Evolutionary conservation across 2,113 vertebrate genomes (phyloP).

Genomic region (Greenwoodochromis staneri): DNA sequence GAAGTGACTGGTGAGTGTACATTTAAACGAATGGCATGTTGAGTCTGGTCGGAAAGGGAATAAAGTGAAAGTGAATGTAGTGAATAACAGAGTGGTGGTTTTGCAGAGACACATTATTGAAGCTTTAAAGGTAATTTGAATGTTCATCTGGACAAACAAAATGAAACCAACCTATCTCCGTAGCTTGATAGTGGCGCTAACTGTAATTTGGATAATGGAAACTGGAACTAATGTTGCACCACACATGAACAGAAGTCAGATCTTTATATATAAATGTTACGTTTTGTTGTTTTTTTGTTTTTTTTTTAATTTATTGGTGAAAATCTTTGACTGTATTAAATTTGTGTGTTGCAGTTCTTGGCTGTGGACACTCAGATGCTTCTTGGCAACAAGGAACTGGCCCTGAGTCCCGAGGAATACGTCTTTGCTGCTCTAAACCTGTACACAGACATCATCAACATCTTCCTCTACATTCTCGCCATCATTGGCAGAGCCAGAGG

Average conservation of each 20-base stretch:
- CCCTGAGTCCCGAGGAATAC: slow-evolving; percentile 69
- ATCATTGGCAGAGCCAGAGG: slow-evolving; percentile 47
- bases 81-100: neutral
- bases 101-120: neutral
- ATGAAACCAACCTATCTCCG: accelerated
- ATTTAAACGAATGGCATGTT: neutral
- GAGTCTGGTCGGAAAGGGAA: neutral
- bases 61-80: neutral
- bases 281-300: accelerated
- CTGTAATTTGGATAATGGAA: neutral
- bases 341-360: slow-evolving; percentile 75
- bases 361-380: slow-evolving; percentile 88
- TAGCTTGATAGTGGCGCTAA: neutral
- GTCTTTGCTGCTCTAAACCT: slow-evolving; percentile 64
- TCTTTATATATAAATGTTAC: neutral
- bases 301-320: neutral
- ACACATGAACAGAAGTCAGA: neutral
- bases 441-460: slow-evolving; percentile 66
- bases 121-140: neutral
- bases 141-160: neutral
- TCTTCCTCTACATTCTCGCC: slow-evolving; percentile 64
- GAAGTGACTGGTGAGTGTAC: neutral
- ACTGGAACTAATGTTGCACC: neutral
- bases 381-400: slow-evolving; percentile 85
- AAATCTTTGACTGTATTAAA: neutral